These are phyloP conservation scores for Bryconaethiops microstoma DNA, from an alignment of 2,797 vertebrate genomes.

Conservation along the genomic window DNA sequence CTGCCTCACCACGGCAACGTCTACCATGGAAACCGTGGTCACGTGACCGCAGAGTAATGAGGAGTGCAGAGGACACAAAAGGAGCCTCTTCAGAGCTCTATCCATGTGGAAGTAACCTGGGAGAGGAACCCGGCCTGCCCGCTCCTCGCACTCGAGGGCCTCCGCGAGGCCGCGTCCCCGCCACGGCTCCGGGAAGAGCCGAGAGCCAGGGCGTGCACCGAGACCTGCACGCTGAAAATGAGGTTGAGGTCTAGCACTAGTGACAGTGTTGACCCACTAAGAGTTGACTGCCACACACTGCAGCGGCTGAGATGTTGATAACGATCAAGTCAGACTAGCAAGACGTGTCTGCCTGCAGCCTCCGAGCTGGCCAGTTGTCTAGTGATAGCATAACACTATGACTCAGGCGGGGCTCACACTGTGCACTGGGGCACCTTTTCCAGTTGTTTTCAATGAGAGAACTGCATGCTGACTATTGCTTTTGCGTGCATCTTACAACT, in stretches of 20 bases:
- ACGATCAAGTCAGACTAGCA: not conserved
- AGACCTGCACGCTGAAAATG: constrained; percentile 6
- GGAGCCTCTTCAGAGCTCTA: constrained; percentile 44
- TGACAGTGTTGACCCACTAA: constrained; percentile 40
- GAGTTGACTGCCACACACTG: not conserved
- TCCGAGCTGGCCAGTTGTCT: not conserved
- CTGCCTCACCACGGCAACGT: constrained; percentile 47
- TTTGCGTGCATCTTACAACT: no score
- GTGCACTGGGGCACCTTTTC: no score
- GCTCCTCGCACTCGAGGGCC: not conserved
- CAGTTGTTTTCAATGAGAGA: no score
- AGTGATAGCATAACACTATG: not conserved
- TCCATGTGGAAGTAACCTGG: constrained; percentile 28
- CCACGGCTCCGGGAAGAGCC: not conserved
- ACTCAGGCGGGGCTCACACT: not conserved
- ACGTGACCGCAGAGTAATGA: constrained; percentile 48
- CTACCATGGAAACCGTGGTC: constrained; percentile 53
- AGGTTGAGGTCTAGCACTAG: constrained; percentile 37
- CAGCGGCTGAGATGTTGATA: constrained; percentile 24
- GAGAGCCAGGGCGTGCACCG: not conserved
- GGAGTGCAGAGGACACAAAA: constrained; percentile 46
- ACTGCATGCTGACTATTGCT: no score
- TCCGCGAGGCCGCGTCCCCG: not conserved
- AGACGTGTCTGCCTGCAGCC: constrained; percentile 9
- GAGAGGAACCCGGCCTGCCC: not conserved